Base-by-base conservation (phyloP, 2,888 invertebrate genomes). In the Epicampocera succincta region DNA sequence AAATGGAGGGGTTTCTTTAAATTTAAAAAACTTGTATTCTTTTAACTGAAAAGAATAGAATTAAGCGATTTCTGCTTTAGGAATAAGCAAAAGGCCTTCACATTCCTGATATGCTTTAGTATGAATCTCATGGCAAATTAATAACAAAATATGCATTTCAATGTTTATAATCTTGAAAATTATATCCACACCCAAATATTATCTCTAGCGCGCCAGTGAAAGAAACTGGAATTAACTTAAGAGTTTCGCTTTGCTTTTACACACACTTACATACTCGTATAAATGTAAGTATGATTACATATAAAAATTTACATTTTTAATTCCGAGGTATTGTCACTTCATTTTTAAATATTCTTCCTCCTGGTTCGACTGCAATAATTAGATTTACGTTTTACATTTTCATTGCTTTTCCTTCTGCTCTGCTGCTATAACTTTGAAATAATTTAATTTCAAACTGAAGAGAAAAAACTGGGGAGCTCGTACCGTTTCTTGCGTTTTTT, bases 161-260 rank as follows among this genome's bases (percentile, higher is more conserved):
- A 63, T 63, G 21, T 29, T 6, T 54, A 29, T 69, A 69, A 54
- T 80, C 68, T 46, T 25, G 15, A 58, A 71, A 74, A 75, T 71
- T 72, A 66, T 54, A 61, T 44, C 38, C 54, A 66, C 11, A 72
- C 61, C 72, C 44, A 74, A 82, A 69, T 69, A 65, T 60, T 82
- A 82, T 82, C 81, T 69, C 11, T 44, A 65, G 58, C 50, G 46
- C 17, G 65, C 48, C 81, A 82, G 56, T 52, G 77, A 74, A 82
- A 82, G 74, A 60, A 69, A 46, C 15, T 65, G 63, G 56, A 44
- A 76, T 17, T 17, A 38, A 52, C 61, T 48, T 42, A 72, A 63
- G 65, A 58, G 15, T 65, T 29, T 50, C 13, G 25, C 5, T 25
- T 25, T 25, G 2, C 25, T 3, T 25, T 25, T 5, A 25, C 5